Percentiles rank a stretch among this genome's conserved stretches.
These are phyloP conservation scores for Catharus ustulatus DNA, from an alignment of 2,797 vertebrate species.

Conservation along the genomic window DNA sequence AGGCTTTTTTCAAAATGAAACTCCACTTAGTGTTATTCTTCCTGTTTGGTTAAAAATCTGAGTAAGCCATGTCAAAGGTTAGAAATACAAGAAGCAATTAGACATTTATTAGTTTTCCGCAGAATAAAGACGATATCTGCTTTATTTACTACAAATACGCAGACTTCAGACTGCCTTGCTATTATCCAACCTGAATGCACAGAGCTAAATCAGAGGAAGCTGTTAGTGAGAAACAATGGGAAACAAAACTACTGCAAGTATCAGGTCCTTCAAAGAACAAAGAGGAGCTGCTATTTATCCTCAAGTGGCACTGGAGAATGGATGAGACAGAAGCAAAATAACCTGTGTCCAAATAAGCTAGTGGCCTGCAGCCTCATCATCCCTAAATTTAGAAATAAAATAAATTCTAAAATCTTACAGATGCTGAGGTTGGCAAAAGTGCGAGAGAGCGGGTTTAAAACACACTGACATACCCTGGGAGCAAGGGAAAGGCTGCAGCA, in stretches of 20 bases:
- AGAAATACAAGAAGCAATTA: constrained; percentile 7
- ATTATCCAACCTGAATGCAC: neutral
- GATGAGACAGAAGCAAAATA: neutral
- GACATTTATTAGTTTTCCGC: neutral
- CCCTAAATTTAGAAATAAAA: neutral
- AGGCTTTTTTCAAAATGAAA: neutral
- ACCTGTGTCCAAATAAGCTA: neutral
- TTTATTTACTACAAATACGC: constrained; percentile 17
- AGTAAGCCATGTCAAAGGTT: neutral
- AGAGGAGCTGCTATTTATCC: neutral
- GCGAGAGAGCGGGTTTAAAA: neutral
- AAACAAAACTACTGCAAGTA: neutral
- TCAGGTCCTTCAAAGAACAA: neutral
- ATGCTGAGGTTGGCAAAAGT: neutral
- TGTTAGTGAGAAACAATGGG: neutral
- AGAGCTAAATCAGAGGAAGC: neutral
- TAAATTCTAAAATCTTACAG: neutral
- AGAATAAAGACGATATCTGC: neutral
- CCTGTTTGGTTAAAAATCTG: neutral
- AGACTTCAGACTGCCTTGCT: neutral
- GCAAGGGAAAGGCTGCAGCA: neutral
- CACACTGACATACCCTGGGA: neutral
- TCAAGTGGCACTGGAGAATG: neutral
- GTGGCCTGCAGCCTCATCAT: neutral
- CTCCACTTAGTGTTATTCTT: neutral